Evolutionary conservation across 2,113 vertebrate species (phyloP).

Genomic region (Paramormyrops kingsleyae): DNA sequence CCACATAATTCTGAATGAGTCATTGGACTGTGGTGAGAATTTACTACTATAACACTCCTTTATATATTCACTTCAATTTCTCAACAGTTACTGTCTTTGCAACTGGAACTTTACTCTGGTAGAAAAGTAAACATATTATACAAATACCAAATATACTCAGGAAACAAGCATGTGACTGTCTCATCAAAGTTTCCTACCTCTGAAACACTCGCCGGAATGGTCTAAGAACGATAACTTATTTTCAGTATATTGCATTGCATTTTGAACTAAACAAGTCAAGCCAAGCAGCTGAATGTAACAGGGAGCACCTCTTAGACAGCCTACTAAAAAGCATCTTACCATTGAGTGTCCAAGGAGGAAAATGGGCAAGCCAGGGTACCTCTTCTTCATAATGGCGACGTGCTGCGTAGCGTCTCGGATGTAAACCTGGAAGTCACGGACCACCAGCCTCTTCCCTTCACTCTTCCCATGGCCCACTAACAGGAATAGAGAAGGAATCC

Average conservation of each 20-base stretch:
- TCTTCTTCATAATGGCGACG: constrained; percentile 74
- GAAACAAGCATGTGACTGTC: neutral
- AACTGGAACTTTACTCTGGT: neutral
- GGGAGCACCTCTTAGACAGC: neutral
- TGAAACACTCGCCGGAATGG: neutral
- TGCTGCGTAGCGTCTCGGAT: constrained; percentile 86
- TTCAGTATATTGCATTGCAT: neutral
- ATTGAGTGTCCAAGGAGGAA: constrained; percentile 94
- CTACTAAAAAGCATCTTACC: constrained; percentile 57
- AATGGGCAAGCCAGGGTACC: constrained; percentile 71
- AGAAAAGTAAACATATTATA: neutral
- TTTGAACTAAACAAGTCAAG: neutral
- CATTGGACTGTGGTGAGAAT: neutral
- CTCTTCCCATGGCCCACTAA: constrained; percentile 94
- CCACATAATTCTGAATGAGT: neutral
- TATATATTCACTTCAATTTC: neutral
- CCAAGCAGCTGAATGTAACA: neutral
- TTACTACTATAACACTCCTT: neutral
- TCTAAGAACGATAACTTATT: neutral
- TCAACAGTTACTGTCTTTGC: neutral
- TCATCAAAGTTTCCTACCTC: neutral
- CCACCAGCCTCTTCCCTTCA: constrained; percentile 83
- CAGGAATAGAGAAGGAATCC: constrained; percentile 25
- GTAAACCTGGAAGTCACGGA: constrained; percentile 86
- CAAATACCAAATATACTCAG: neutral